Percentiles rank a stretch among this genome's conserved stretches.
phyloP scores from a whole-genome alignment of 2,888 invertebrate species.

The Ormyrus thymus region DNA sequence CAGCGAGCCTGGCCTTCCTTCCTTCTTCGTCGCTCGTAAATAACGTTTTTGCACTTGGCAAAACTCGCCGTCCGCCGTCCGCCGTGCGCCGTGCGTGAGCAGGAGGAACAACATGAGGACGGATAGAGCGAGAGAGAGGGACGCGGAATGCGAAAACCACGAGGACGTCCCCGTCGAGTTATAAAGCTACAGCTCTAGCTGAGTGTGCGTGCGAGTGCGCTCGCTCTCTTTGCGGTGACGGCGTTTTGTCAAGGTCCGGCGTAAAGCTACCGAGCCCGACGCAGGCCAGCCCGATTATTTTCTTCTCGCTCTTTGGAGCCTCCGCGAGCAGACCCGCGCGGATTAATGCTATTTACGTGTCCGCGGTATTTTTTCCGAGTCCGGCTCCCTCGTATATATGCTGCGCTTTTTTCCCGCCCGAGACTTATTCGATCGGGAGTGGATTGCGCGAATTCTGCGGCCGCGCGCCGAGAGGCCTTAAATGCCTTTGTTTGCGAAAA shows the following conservation, averaged over 20 bases:
- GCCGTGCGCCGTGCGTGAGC: background rate
- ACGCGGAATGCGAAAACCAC: slow-evolving; percentile 26
- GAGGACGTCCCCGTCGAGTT: background rate
- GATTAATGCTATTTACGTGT: slow-evolving; percentile 38
- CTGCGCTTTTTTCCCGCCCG: background rate
- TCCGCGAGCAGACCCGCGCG: background rate
- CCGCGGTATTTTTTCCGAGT: slow-evolving; percentile 1
- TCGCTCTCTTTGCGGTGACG: slow-evolving; percentile 48
- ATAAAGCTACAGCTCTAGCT: slow-evolving; percentile 48
- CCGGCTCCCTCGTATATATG: background rate
- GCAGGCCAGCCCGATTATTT: background rate
- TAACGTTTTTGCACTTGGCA: slow-evolving; percentile 66
- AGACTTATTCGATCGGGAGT: slow-evolving; percentile 14
- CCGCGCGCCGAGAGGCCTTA: slow-evolving; percentile 2
- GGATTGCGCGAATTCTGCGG: slow-evolving; percentile 26
- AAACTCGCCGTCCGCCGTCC: slow-evolving; percentile 36
- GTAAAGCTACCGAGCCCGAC: background rate
- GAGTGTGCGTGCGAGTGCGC: slow-evolving; percentile 52
- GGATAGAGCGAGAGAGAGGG: slow-evolving; percentile 52
- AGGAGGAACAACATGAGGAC: slow-evolving; percentile 18
- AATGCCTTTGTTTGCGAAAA: slow-evolving; percentile 13
- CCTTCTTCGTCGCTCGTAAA: slow-evolving; percentile 64
- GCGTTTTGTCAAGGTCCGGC: slow-evolving; percentile 58
- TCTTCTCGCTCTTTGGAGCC: background rate
- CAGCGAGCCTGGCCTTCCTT: slow-evolving; percentile 49